Evolutionary conservation across 2,113 vertebrate genomes (phyloP).

Genomic region (Cyanistes caeruleus): DNA sequence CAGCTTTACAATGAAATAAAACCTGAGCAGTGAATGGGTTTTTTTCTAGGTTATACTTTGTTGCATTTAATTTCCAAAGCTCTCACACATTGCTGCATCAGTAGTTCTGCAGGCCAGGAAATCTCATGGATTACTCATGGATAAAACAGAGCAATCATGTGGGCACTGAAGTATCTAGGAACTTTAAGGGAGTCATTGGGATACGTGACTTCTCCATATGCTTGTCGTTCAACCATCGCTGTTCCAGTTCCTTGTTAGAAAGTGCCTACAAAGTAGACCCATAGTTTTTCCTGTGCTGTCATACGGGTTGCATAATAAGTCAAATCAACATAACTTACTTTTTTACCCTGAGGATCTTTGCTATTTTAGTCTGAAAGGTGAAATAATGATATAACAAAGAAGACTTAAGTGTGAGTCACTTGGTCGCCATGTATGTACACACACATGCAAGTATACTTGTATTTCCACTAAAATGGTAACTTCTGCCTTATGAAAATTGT

Average conservation of each 20-base stretch:
- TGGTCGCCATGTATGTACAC: background rate
- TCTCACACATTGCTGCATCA: background rate
- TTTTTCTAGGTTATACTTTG: background rate
- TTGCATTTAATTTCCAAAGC: background rate
- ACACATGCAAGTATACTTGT: accelerated
- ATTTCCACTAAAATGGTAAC: background rate
- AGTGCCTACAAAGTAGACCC: background rate
- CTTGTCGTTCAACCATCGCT: background rate
- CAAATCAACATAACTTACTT: background rate
- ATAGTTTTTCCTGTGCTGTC: background rate
- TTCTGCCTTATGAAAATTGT: background rate
- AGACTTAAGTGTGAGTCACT: background rate
- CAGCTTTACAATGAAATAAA: background rate
- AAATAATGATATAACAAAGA: background rate
- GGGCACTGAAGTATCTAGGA: background rate
- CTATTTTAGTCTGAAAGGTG: background rate
- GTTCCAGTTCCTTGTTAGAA: background rate
- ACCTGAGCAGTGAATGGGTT: background rate
- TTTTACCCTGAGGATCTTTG: background rate
- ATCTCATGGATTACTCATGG: background rate
- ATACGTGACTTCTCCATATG: background rate
- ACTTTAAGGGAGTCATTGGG: background rate
- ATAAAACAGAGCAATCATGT: background rate
- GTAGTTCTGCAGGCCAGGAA: background rate
- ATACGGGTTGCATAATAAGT: background rate